Evolutionary conservation across 2,113 vertebrate species (phyloP).

Genomic region (Speoplatyrhinus poulsoni): DNA sequence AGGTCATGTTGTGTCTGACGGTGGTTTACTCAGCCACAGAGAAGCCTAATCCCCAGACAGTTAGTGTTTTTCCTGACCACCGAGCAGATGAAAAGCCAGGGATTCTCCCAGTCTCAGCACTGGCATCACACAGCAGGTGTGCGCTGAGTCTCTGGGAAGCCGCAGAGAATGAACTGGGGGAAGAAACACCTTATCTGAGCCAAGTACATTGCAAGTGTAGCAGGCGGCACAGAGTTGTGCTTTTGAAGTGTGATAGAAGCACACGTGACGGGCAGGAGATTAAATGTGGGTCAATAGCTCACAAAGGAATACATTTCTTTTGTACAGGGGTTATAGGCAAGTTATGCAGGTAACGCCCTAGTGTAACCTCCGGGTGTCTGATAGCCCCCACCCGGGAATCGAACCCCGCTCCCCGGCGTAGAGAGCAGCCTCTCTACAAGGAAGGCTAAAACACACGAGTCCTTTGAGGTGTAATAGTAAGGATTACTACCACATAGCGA

Average conservation of each 20-base stretch:
- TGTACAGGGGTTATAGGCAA: slow-evolving; percentile 45
- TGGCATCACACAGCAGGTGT: slow-evolving; percentile 27
- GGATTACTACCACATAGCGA: too few relatives aligned
- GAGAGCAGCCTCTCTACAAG: too few relatives aligned
- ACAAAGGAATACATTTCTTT: slow-evolving; percentile 15
- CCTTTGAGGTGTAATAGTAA: too few relatives aligned
- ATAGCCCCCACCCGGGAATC: too few relatives aligned
- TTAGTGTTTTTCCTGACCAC: slow-evolving; percentile 24
- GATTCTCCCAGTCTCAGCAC: slow-evolving; percentile 12
- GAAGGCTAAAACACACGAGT: too few relatives aligned
- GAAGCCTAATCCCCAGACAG: slow-evolving; percentile 21
- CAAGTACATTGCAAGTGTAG: slow-evolving; percentile 67
- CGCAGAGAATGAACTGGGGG: slow-evolving; percentile 8
- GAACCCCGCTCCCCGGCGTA: background rate
- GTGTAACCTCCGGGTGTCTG: too few relatives aligned
- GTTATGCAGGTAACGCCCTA: background rate
- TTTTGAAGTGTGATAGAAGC: slow-evolving; percentile 20
- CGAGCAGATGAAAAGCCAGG: background rate
- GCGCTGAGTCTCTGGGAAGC: slow-evolving; percentile 7
- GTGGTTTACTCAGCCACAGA: background rate
- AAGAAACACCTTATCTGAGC: slow-evolving; percentile 1
- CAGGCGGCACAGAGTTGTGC: slow-evolving; percentile 27
- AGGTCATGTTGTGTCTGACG: background rate
- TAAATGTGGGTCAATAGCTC: slow-evolving; percentile 8
- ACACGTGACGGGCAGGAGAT: slow-evolving; percentile 54